These are phyloP conservation scores for Prunella strophiata DNA, from an alignment of 2,797 vertebrate genomes.

Conservation along the genomic window DNA sequence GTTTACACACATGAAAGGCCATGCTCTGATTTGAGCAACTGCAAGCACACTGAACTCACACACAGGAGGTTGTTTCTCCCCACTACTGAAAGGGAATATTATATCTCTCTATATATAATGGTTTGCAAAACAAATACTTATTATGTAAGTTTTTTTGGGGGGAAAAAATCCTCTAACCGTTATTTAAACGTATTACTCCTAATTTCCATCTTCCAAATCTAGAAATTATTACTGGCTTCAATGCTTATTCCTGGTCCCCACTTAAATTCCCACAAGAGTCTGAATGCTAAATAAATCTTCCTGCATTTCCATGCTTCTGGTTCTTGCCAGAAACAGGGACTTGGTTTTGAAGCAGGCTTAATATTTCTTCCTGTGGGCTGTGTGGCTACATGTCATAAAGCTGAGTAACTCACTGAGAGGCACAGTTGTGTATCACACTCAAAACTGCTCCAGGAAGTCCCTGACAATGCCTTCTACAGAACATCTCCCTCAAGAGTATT, in stretches of 20 bases:
- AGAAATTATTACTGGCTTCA: not conserved
- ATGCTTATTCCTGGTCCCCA: not conserved
- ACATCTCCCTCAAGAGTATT: not conserved
- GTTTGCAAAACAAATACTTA: slow-evolving; percentile 1
- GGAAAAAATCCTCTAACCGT: not conserved
- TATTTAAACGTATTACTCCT: not conserved
- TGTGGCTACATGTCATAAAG: not conserved
- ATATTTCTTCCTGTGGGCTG: not conserved
- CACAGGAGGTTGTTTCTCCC: not conserved
- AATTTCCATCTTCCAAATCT: not conserved
- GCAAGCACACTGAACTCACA: not conserved
- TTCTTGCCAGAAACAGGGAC: not conserved
- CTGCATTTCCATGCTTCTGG: not conserved
- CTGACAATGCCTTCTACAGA: not conserved
- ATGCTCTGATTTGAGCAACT: not conserved
- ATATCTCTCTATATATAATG: not conserved
- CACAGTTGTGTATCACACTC: rapidly evolving
- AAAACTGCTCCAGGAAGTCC: not conserved
- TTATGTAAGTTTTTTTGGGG: not conserved
- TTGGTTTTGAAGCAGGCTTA: not conserved
- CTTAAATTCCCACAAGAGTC: not conserved
- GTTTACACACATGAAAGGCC: not conserved
- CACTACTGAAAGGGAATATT: not conserved
- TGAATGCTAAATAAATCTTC: not conserved
- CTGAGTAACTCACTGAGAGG: not conserved